These are phyloP conservation scores for Rhineura floridana DNA, from an alignment of 2,113 vertebrate species.

Conservation along the genomic window DNA sequence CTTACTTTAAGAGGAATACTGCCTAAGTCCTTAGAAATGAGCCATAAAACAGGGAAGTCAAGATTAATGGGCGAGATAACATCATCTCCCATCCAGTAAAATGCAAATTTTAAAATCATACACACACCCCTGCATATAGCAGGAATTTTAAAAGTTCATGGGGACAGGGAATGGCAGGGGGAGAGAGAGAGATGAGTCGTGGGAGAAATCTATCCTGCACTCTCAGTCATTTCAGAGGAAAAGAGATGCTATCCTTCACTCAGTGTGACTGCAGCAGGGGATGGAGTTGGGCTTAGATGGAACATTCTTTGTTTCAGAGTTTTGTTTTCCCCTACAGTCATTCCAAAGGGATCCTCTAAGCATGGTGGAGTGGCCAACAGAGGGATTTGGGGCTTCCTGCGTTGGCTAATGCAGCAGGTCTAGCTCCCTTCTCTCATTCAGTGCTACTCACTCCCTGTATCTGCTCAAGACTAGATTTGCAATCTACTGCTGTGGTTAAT, in stretches of 20 bases:
- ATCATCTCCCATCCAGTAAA: background rate
- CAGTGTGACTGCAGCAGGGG: background rate
- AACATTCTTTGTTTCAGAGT: background rate
- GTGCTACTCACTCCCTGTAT: background rate
- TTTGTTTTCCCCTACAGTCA: background rate
- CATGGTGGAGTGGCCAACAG: too few relatives aligned
- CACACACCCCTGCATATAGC: background rate
- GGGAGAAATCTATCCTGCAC: background rate
- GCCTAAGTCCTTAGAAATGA: slow-evolving; percentile 39
- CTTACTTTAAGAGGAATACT: too few relatives aligned
- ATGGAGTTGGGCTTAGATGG: background rate
- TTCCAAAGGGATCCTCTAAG: background rate
- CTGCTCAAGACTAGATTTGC: background rate
- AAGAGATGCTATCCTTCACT: background rate
- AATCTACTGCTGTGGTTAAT: background rate
- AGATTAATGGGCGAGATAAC: background rate
- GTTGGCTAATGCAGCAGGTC: background rate
- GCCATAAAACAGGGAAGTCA: slow-evolving; percentile 8
- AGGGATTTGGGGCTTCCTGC: background rate
- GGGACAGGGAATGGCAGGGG: too few relatives aligned
- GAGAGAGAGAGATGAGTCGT: background rate
- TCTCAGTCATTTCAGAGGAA: background rate
- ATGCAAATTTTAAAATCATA: background rate
- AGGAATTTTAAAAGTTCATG: background rate
- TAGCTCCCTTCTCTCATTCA: background rate